A percentile compares a stretch with the other conserved stretches of the same genome.
phyloP scores from a whole-genome alignment of 2,797 vertebrate species.

The Sebastes oblongus region DNA sequence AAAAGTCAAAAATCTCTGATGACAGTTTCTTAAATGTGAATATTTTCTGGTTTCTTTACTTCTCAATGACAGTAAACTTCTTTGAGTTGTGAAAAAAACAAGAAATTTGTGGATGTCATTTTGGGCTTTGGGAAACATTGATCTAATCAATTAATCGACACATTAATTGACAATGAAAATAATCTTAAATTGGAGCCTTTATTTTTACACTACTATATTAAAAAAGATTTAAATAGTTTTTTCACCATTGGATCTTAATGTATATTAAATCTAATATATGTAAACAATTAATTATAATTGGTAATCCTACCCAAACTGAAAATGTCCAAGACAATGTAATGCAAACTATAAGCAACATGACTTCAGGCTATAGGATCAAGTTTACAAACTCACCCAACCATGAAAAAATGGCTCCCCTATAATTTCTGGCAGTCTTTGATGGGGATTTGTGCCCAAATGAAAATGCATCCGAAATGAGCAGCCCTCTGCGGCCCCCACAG shows the following conservation, averaged over 20 bases:
- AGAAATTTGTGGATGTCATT: too few species aligned
- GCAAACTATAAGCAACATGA: constrained; percentile 21
- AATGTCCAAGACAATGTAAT: background rate
- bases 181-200: too few species aligned
- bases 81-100: too few species aligned
- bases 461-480: constrained; percentile 83
- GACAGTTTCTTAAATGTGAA: too few species aligned
- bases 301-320: background rate
- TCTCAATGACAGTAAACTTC: accelerated
- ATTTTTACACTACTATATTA: too few species aligned
- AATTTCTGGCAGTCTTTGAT: constrained; percentile 76
- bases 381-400: constrained; percentile 68
- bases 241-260: background rate
- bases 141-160: too few species aligned
- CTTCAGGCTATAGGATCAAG: constrained; percentile 61
- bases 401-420: constrained; percentile 62
- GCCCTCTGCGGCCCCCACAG: constrained; percentile 82
- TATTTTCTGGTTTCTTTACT: too few species aligned
- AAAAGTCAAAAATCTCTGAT: too few species aligned
- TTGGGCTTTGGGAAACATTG: too few species aligned
- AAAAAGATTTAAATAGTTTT: background rate
- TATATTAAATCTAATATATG: background rate
- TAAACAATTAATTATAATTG: background rate
- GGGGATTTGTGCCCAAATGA: constrained; percentile 81
- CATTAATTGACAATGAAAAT: too few species aligned